These are phyloP conservation scores for Strigamia maritima DNA, from an alignment of 2,888 invertebrate genomes.

Conservation along the genomic window DNA sequence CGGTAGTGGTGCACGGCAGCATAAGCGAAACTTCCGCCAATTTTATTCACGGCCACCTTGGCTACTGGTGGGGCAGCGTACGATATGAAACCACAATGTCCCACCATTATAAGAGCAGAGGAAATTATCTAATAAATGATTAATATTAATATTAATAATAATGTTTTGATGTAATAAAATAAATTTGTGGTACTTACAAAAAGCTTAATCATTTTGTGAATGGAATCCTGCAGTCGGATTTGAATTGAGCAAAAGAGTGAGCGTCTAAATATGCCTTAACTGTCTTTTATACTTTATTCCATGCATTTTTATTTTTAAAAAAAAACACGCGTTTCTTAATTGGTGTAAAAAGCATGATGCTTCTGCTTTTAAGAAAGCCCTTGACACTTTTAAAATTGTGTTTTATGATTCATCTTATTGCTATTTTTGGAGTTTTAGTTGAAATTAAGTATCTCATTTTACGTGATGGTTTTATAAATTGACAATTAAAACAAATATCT, in stretches of 20 bases:
- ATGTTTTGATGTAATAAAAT: background rate
- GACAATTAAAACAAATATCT: background rate
- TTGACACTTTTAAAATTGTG: slow-evolving; percentile 24
- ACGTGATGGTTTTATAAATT: background rate
- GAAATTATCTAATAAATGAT: background rate
- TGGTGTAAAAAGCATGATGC: background rate
- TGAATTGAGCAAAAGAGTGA: background rate
- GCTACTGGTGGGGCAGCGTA: background rate
- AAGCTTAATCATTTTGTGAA: background rate
- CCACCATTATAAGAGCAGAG: background rate
- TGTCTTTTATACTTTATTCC: background rate
- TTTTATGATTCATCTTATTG: background rate
- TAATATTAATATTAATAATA: background rate
- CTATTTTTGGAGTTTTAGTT: background rate
- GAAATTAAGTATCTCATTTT: background rate
- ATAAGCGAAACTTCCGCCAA: background rate
- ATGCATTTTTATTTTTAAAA: background rate
- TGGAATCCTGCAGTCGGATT: background rate
- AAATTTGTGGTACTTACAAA: background rate
- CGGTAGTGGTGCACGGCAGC: background rate
- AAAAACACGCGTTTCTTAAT: background rate
- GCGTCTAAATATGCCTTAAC: background rate
- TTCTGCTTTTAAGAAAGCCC: background rate
- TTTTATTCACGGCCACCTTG: background rate
- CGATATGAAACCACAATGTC: background rate